phyloP scores from a whole-genome alignment of 1,140 invertebrate genomes.

The Orussus abietinus region DNA sequence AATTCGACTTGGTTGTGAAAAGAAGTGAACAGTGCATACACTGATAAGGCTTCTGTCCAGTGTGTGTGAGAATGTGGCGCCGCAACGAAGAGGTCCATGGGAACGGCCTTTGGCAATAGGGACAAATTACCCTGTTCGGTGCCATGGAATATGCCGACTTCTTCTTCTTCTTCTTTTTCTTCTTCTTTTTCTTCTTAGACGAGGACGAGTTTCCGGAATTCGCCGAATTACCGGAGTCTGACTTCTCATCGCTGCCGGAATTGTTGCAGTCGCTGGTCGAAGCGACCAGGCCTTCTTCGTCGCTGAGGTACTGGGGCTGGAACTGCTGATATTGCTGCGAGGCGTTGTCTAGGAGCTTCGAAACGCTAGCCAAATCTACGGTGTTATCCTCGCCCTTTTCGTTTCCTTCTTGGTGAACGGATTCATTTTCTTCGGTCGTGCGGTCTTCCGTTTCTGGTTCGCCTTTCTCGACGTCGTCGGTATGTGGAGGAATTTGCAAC shows the following conservation, averaged over 20 bases:
- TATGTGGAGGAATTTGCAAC: slow-evolving; percentile 49
- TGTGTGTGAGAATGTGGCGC: slow-evolving; percentile 89
- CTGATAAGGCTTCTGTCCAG: slow-evolving; percentile 93
- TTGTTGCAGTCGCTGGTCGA: slow-evolving; percentile 75
- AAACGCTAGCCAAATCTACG: slow-evolving; percentile 71
- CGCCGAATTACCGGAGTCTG: slow-evolving; percentile 48
- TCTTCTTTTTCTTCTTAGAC: slow-evolving; percentile 36
- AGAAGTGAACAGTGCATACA: slow-evolving; percentile 86
- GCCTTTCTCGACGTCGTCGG: slow-evolving; percentile 44
- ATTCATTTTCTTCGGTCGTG: slow-evolving; percentile 8
- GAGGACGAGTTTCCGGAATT: slow-evolving; percentile 32
- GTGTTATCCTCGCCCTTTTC: slow-evolving; percentile 40
- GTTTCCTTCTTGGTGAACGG: slow-evolving; percentile 8
- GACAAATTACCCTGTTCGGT: slow-evolving; percentile 87
- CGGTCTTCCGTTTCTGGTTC: slow-evolving; percentile 48
- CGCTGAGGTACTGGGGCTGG: slow-evolving; percentile 58
- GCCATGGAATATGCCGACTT: slow-evolving; percentile 94
- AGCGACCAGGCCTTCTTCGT: slow-evolving; percentile 72
- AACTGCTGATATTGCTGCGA: slow-evolving; percentile 68
- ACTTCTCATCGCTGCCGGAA: slow-evolving; percentile 75
- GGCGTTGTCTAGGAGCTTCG: slow-evolving; percentile 74
- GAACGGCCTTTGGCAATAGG: slow-evolving; percentile 88
- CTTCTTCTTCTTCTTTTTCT: slow-evolving; percentile 63
- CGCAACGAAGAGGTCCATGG: slow-evolving; percentile 93
- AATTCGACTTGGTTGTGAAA: slow-evolving; percentile 96